phyloP scores from a whole-genome alignment of 2,888 invertebrate species.

The Drepana falcataria region DNA sequence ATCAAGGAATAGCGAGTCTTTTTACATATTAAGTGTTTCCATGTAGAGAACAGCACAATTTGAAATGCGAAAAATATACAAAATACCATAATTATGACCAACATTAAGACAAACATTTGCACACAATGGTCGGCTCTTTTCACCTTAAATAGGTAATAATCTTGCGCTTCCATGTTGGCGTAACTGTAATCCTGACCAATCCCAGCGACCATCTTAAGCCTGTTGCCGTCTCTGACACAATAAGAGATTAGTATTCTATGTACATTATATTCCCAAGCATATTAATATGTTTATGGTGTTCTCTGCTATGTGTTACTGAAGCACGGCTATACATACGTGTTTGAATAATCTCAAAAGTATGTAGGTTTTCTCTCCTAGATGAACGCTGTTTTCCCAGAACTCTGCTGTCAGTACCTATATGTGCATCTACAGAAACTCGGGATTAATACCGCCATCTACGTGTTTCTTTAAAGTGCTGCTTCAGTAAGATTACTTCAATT shows the following conservation, averaged over 20 bases:
- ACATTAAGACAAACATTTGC: constrained; percentile 2
- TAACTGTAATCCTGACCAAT: background rate
- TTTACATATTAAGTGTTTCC: too few relatives aligned
- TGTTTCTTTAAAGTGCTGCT: too few relatives aligned
- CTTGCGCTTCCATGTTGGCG: background rate
- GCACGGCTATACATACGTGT: background rate
- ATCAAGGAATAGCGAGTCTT: too few relatives aligned
- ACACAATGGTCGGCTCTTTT: background rate
- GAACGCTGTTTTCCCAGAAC: too few relatives aligned
- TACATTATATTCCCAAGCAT: constrained; percentile 13
- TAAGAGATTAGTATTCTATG: constrained; percentile 25
- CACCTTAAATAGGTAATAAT: constrained; percentile 1
- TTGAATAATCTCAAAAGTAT: too few relatives aligned
- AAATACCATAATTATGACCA: background rate
- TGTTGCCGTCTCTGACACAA: constrained; percentile 1
- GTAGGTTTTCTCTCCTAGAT: too few relatives aligned
- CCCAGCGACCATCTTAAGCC: constrained; percentile 1
- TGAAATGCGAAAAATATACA: too few relatives aligned
- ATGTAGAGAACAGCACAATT: too few relatives aligned
- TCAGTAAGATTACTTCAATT: too few relatives aligned
- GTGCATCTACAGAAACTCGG: too few relatives aligned
- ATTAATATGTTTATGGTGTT: constrained; percentile 14
- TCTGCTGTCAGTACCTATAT: too few relatives aligned
- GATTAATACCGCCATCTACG: too few relatives aligned
- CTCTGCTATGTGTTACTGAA: constrained; percentile 14